Evolutionary conservation across 2,797 vertebrate species (phyloP), one percentile per base, ranked within the genome.

Genomic region (Salarias fasciatus): DNA sequence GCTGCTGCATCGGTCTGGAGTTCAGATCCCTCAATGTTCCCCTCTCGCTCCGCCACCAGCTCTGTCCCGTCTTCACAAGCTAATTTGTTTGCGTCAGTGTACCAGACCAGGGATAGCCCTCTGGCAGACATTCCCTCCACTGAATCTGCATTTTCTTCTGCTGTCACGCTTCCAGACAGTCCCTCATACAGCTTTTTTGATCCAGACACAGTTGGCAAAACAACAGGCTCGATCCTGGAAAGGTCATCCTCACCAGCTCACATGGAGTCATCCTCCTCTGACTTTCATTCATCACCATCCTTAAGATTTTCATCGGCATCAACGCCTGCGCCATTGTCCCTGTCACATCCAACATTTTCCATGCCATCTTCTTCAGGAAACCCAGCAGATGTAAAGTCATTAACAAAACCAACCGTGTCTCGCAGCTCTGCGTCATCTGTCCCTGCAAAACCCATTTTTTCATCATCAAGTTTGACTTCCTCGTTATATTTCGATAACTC

Each of bases 401-500:
- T 47, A 47, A 10, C 48, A 7, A 42, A 42, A 71, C 24, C 66
- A 37, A 53, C 45, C 11, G 14, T 10, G 35, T 37, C 50, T 14
- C 49, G 52, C 53, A 31, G 5, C 36, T 41, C 24, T 8, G 11
- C 56, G 50, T 65, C 47, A 18, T 69, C 53, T 45, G 24, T 55
- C 6, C 30, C 72, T 42, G 30, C 53, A n/a, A 42, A 76, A 71
- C 62, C 88, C 79, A 41, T 41, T 11, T 64, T 38, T 47, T 51
- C 24, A 40, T 58, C 61, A 8, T 46, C 74, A 35, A 50, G 44
- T 72, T 51, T 70, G 33, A 70, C 15, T 30, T 61, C 29, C 11
- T 68, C 58, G 31, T 33, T 66, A 52, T 29, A 52, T 58, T 57
- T 42, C 33, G 29, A 48, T 56, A 65, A 0, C 52, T 70, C 42